A percentile compares a stretch with the other conserved stretches of the same genome.
Evolutionary conservation across 2,797 vertebrate species (phyloP).

Genomic region (Miopithecus talapoin): DNA sequence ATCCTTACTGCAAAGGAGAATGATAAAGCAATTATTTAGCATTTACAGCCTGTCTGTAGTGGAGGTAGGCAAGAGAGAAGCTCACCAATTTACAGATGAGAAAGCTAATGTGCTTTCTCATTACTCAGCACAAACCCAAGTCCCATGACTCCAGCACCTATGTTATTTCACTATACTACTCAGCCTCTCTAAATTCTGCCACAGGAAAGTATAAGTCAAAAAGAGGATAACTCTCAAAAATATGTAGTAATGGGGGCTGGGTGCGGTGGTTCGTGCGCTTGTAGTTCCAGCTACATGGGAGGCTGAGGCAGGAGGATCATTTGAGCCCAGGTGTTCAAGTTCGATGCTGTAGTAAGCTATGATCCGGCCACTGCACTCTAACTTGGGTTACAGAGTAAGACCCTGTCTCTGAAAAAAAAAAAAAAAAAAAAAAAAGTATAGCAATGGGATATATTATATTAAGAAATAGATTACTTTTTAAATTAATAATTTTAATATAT

Average conservation of each 20-base stretch:
- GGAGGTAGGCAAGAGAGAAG: background rate
- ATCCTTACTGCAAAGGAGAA: background rate
- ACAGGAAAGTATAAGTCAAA: background rate
- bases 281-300: background rate
- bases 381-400: background rate
- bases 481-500: background rate
- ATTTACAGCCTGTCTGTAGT: background rate
- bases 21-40: background rate
- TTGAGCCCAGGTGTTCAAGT: background rate
- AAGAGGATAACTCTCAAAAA: background rate
- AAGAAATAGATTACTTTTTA: background rate
- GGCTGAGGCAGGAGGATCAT: background rate
- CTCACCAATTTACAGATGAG: background rate
- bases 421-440: no score
- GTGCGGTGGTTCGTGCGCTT: accelerated
- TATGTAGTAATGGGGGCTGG: background rate
- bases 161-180: background rate
- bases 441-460: background rate
- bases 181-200: background rate
- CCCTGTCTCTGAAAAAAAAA: background rate
- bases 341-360: background rate
- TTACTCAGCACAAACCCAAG: no score
- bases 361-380: background rate
- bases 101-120: background rate
- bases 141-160: background rate